Percentiles rank a stretch among this genome's conserved stretches.
phyloP scores from a whole-genome alignment of 2,888 invertebrate genomes.

The Heliconius sara region DNA sequence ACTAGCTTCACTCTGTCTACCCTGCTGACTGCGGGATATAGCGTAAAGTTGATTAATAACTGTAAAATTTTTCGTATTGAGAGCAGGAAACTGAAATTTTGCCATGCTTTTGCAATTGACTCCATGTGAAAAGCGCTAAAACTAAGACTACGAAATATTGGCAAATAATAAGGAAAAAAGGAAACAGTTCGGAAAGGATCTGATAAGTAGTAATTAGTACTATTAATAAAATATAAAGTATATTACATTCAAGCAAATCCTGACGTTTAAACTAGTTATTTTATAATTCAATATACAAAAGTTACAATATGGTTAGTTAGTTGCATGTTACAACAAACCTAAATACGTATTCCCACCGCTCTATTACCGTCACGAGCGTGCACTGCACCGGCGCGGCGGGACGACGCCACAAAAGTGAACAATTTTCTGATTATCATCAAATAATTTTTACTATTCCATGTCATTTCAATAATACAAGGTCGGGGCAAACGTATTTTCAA shows the following conservation, averaged over 20 bases:
- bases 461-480: conserved; percentile 2
- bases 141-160: too few species aligned
- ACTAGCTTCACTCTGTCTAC: too few species aligned
- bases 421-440: conserved; percentile 77
- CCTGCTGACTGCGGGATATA: too few species aligned
- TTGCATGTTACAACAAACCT: conserved; percentile 17
- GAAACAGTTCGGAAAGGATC: neutral
- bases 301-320: conserved; percentile 5
- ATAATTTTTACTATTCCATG: conserved; percentile 57
- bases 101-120: too few species aligned
- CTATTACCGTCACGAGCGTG: conserved; percentile 61
- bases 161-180: too few species aligned
- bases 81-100: too few species aligned
- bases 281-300: conserved; percentile 8
- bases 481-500: too few species aligned
- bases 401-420: conserved; percentile 74
- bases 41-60: too few species aligned
- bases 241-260: neutral
- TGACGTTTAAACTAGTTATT: neutral
- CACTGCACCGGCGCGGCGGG: conserved; percentile 60
- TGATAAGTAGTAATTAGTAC: neutral
- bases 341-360: conserved; percentile 48
- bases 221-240: neutral
- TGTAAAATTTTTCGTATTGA: too few species aligned
- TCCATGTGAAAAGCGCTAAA: too few species aligned